Base-by-base conservation (phyloP, 2,797 vertebrate genomes). In the Lutjanus argentimaculatus region DNA sequence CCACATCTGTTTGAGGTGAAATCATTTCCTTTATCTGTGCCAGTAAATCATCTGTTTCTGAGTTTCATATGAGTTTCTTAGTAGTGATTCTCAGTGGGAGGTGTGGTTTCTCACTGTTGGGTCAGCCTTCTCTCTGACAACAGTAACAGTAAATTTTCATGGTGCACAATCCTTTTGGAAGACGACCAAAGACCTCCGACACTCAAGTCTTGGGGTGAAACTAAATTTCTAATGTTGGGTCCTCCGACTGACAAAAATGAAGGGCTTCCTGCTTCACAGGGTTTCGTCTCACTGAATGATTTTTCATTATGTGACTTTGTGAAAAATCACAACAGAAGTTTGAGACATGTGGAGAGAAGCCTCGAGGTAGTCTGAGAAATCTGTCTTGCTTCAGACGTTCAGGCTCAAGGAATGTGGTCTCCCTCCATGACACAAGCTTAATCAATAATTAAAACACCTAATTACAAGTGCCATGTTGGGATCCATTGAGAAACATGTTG, bases 101-200 rank as follows among this genome's bases (percentile, higher is more conserved):
- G 61, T 70, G 55, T 58, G 75, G 78, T 83, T 67, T 61, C 67
- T 77, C 67, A 40, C 40, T 46, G 63, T 67, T 53, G 73, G 82
- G 56, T 72, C 77, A 64, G 22, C 63, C 64, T 70, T 49, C 25
- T n/a, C 49, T 55, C 42, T 65, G 42, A 57, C 21, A 51, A 49
- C 51, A 43, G 63, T 40, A 77, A 51, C 62, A n/a, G 22, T 55
- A 49, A 7, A 73, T 74, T 69, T 78, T 78, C 55, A 57, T 56
- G 40, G 46, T 68, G 25, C 83, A 70, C 46, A 74, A 13, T 82
- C 63, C 56, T 49, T 57, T 45, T 25, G 53, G 61, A 57, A 12
- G 55, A 76, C 2, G 10, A 72, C 48, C 52, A 67, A 68, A 79
- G 67, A 51, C 65, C 40, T 70, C 22, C 25, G 43, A 45, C 56